Base-by-base conservation (phyloP, 1,140 invertebrate genomes). In the Bathynomus jamesi region DNA sequence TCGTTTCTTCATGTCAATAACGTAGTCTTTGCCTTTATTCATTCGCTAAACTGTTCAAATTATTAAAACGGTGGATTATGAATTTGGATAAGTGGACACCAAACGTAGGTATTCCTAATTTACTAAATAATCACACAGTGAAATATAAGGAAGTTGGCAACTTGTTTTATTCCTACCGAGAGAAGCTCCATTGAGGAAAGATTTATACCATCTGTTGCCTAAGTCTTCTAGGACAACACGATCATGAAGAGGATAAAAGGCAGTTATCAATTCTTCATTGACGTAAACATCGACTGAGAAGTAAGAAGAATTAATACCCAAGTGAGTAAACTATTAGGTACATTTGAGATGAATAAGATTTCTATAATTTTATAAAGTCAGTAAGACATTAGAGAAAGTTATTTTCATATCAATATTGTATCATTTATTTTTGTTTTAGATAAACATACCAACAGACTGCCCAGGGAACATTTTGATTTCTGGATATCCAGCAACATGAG, bases 171-270 rank as follows among this genome's bases (percentile, higher is more conserved):
- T 11, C 40, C 82, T 83, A 89, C 89, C 88, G 74, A 90, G 83
- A 7, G 90, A 89, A 79, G 91, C 89, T 70, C 81, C 81, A 24
- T 82, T 79, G 70, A 87, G 87, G 27, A 88, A 79, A 3, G 85
- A 82, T 75, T 85, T 83, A 70, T 91, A 89, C 90, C 90, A 92
- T 61, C 83, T 84, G n/a, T 82, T 82, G 24, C 86, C 85, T 2
- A 92, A 81, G 75, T 85, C 84, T 67, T 85, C 84, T 61, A 92
- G 78, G 63, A 81, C 82, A 65, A 87, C 85, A 8, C 83, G 83
- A 79, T 91, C 87, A 80, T 94, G 92, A 21, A 94, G 82, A 3
- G 92, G 89, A 80, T 89, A 91, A 73, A 90, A 86, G 70, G 84
- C 81, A 27, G 84, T 85, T 64, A 93, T 86, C 24, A 92, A 82